Conservation (phyloP, 2,888 invertebrate genomes). For the Stramonita haemastoma region DNA sequence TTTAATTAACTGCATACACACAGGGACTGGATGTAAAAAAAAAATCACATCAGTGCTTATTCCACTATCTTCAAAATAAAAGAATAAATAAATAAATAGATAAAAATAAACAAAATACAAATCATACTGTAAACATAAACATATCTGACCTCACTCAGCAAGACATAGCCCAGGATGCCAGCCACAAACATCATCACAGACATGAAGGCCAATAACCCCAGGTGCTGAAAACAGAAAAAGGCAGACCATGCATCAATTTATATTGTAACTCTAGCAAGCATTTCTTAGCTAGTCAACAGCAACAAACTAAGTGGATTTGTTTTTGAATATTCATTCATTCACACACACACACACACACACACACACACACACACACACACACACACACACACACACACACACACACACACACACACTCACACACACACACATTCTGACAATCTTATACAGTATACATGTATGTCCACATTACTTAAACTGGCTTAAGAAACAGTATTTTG, state of each 20-base stretch:
- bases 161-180: slow-evolving; percentile 68
- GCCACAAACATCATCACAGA: slow-evolving; percentile 68
- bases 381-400: slow-evolving; percentile 20
- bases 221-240: slow-evolving; percentile 58
- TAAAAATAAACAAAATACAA: not conserved
- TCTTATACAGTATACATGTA: not conserved
- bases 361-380: slow-evolving; percentile 25
- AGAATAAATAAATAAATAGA: too few species aligned
- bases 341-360: slow-evolving; percentile 22
- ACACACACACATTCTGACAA: not conserved
- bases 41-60: too few species aligned
- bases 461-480: too few species aligned
- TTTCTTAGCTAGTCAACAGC: not conserved
- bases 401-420: too few species aligned
- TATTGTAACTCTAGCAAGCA: not conserved
- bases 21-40: too few species aligned
- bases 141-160: slow-evolving; percentile 62
- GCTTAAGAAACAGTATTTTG: too few species aligned
- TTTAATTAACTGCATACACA: too few species aligned
- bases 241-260: not conserved
- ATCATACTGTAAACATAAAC: too few species aligned
- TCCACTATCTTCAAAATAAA: too few species aligned
- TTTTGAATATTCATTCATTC: slow-evolving; percentile 7
- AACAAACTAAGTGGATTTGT: not conserved
- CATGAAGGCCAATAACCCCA: slow-evolving; percentile 64